These are phyloP conservation scores for Rotaria macrura DNA, from an alignment of 2,888 invertebrate species.

Conservation along the genomic window DNA sequence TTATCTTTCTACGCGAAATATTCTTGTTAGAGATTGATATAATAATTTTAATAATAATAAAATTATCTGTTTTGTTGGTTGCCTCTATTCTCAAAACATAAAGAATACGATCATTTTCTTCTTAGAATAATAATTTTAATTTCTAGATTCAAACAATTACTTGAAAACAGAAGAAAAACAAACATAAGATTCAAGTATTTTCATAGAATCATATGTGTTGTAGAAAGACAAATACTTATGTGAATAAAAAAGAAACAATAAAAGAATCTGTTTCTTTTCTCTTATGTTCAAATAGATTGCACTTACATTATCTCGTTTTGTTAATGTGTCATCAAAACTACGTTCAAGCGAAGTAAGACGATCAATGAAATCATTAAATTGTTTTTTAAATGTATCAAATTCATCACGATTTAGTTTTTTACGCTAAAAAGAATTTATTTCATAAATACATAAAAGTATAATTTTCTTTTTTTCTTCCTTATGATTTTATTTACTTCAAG, in stretches of 20 bases:
- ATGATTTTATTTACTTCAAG: conserved; percentile 2
- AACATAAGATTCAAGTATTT: not conserved
- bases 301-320: not conserved
- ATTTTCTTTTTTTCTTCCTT: not conserved
- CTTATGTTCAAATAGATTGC: not conserved
- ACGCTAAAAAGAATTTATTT: not conserved
- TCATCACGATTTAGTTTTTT: conserved; percentile 11
- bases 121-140: not conserved
- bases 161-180: not conserved
- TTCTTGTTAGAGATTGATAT: too few relatives aligned
- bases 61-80: too few relatives aligned
- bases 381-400: conserved; percentile 10
- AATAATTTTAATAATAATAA: too few relatives aligned
- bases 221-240: not conserved
- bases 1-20: too few relatives aligned
- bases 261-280: not conserved
- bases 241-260: too few relatives aligned
- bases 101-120: too few relatives aligned
- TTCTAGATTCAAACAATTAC: not conserved
- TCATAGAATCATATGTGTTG: not conserved
- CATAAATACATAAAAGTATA: not conserved
- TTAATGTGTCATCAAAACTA: not conserved
- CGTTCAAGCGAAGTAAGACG: not conserved
- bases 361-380: not conserved
- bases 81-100: too few relatives aligned